A percentile compares a stretch with the other conserved stretches of the same genome.
Evolutionary conservation across 2,113 vertebrate species (phyloP).

Genomic region (Chascanopsetta lugubris): DNA sequence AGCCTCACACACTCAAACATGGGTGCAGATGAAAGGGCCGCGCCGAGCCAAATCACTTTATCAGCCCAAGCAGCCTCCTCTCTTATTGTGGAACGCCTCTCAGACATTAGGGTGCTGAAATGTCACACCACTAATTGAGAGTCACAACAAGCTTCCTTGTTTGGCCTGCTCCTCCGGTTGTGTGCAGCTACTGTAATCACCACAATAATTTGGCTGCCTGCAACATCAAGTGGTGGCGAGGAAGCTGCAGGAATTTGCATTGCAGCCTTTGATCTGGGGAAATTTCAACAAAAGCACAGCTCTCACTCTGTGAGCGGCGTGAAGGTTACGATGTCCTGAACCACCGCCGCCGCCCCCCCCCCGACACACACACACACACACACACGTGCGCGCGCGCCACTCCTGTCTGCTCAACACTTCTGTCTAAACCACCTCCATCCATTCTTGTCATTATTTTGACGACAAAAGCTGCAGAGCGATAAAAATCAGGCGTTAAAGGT

Average conservation of each 20-base stretch:
- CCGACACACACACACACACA: background rate
- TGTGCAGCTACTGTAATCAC: conserved; percentile 74
- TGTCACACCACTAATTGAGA: conserved; percentile 77
- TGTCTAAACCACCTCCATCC: conserved; percentile 40
- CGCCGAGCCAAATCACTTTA: conserved; percentile 72
- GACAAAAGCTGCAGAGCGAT: conserved; percentile 51
- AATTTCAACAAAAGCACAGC: conserved; percentile 78
- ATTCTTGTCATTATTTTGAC: conserved; percentile 60
- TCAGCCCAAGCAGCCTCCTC: conserved; percentile 74
- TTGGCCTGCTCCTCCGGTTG: conserved; percentile 60
- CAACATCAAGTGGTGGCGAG: conserved; percentile 78
- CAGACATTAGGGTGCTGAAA: conserved; percentile 68
- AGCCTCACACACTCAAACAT: conserved; percentile 61
- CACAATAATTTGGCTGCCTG: conserved; percentile 68
- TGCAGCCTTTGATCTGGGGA: conserved; percentile 73
- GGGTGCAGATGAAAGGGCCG: conserved; percentile 70
- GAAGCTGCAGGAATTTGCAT: conserved; percentile 77
- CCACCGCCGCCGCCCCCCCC: background rate
- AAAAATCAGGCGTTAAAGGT: conserved; percentile 48
- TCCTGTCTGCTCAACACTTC: conserved; percentile 18
- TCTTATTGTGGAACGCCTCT: conserved; percentile 65
- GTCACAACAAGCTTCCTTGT: conserved; percentile 70
- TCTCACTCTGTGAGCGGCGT: conserved; percentile 51
- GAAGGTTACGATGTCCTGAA: conserved; percentile 71
- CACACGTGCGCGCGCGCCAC: background rate